These are phyloP conservation scores for Strigamia crassipes DNA, from an alignment of 2,888 invertebrate genomes.

Conservation along the genomic window DNA sequence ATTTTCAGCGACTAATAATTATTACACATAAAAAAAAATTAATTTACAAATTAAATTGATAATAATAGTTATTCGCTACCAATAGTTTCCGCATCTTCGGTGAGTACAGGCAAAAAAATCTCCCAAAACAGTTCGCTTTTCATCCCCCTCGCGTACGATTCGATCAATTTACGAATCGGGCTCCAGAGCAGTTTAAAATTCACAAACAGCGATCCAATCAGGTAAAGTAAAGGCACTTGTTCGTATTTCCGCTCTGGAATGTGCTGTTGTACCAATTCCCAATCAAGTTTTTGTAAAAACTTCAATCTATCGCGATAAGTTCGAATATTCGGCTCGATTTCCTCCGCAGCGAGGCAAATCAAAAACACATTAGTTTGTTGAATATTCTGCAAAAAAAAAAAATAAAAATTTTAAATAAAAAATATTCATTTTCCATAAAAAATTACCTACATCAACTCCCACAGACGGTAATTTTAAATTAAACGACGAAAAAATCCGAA, in stretches of 20 bases:
- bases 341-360: conserved; percentile 71
- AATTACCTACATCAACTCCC: background rate
- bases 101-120: conserved; percentile 65
- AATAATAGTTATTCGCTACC: background rate
- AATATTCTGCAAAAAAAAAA: conserved; percentile 25
- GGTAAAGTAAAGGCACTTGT: conserved; percentile 70
- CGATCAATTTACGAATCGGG: conserved; percentile 75
- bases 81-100: background rate
- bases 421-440: background rate
- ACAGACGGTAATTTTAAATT: conserved; percentile 62
- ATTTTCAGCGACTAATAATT: background rate
- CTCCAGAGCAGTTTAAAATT: conserved; percentile 91
- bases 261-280: conserved; percentile 54
- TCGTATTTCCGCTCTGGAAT: conserved; percentile 54
- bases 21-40: background rate
- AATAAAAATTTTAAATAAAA: background rate
- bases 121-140: conserved; percentile 72
- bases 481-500: conserved; percentile 75
- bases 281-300: conserved; percentile 72
- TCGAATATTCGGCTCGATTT: conserved; percentile 71
- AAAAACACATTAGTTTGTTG: conserved; percentile 64
- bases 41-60: background rate
- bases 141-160: conserved; percentile 71
- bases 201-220: conserved; percentile 78
- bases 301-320: conserved; percentile 79